Base-by-base conservation (phyloP, 1,140 invertebrate species). In the Penaeus vannamei region DNA sequence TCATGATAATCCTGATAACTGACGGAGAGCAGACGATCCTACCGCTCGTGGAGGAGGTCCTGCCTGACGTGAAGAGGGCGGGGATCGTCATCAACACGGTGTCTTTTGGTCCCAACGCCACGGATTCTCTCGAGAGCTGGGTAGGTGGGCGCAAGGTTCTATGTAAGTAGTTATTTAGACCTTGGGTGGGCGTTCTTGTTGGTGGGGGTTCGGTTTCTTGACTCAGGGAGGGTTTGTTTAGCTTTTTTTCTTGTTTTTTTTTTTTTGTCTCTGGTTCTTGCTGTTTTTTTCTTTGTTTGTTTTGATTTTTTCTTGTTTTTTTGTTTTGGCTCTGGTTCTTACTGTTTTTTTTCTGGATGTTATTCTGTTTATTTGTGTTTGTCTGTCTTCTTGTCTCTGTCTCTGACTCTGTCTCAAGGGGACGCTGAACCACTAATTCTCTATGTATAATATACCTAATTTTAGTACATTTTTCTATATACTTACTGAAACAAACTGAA, bases 11-110 rank as follows among this genome's bases (percentile, higher is more conserved):
- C 60, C 69, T 89, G 17, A 77, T 89, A 22, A 89, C 87, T 8
- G 87, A 89, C 29, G 87, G 87, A 1, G 82, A 89, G 23, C 82
- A 89, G 72, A 89, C 87, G 4, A 85, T 89, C 19, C 60, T 64
- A 20, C 87, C 87, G 4, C n/a, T 79, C 60, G 82, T 85, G 29
- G 60, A 60, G 53, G 77, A 26, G 12, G 72, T 84, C 1, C 72
- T 89, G 1, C 82, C 82, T 3, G 69, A 60, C 32, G 29, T 89
- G 26, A 89, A 84, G 23, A n/a, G 17, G 46, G 46, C 53, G 17
- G 29, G 82, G 10, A 84, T 89, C 22, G 12, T 77, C 69, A 76
- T 89, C 82, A 89, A 89, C 72, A 89, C 87, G 4, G 66, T 89
- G 4, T 89, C 87, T 36, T 84, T 89, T n/a, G 87, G 87, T 19